Percentiles rank a stretch among this genome's conserved stretches.
Conservation (phyloP, 2,888 invertebrate genomes). For the Latheticus oryzae region DNA sequence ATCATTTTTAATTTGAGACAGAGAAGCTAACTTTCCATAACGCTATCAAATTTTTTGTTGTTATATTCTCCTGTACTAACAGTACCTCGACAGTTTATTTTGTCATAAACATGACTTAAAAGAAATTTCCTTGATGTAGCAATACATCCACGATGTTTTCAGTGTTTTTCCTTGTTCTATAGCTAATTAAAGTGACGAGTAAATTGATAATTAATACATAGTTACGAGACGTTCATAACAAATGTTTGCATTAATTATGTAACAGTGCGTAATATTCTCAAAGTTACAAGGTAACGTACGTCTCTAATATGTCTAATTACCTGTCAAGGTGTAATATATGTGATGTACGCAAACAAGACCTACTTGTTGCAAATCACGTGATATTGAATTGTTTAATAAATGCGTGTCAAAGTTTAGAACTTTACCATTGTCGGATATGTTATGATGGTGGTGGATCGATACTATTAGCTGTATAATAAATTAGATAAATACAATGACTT, state of each 20-base stretch:
- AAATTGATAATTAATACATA: conserved; percentile 32
- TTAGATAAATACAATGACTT: too few relatives aligned
- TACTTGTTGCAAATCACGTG: conserved; percentile 31
- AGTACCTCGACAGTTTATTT: too few relatives aligned
- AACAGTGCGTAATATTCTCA: conserved; percentile 36
- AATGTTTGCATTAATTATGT: conserved; percentile 41
- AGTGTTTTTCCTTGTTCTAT: conserved; percentile 8
- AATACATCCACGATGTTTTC: not conserved
- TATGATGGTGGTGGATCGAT: too few relatives aligned
- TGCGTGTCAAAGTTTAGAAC: conserved; percentile 11
- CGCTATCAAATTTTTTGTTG: too few relatives aligned
- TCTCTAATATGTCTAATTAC: conserved; percentile 43
- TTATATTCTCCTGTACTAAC: too few relatives aligned
- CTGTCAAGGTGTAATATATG: conserved; percentile 40
- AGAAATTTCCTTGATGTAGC: not conserved
- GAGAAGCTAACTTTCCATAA: too few relatives aligned
- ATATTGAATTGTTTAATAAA: conserved; percentile 18
- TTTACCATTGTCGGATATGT: too few relatives aligned
- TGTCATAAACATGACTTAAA: conserved; percentile 1
- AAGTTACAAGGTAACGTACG: conserved; percentile 36
- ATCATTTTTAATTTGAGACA: too few relatives aligned
- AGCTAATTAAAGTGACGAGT: conserved; percentile 26
- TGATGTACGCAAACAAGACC: conserved; percentile 42
- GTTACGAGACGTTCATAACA: conserved; percentile 35
- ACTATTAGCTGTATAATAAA: too few relatives aligned